These are phyloP conservation scores for Stylophora pistillata DNA, from an alignment of 64 coral and sea anemone genomes.

Conservation along the genomic window DNA sequence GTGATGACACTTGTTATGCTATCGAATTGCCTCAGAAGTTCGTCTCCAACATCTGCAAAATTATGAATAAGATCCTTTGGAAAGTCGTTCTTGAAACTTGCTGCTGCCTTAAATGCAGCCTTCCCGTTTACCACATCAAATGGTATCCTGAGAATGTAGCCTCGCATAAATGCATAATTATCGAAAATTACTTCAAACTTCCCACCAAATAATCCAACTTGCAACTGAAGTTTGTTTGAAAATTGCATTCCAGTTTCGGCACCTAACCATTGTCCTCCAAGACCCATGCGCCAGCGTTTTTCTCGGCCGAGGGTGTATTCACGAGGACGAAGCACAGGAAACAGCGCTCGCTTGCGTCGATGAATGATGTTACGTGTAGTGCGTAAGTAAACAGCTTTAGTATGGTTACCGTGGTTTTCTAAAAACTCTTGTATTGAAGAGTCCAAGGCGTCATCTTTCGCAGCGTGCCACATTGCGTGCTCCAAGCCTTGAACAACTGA, in stretches of 20 bases:
- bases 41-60: conserved; percentile 80
- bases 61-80: conserved; percentile 94
- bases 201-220: conserved; percentile 88
- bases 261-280: conserved; percentile 82
- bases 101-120: conserved; percentile 93
- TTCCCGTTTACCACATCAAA: conserved; percentile 89
- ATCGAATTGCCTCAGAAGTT: conserved; percentile 69
- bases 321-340: conserved; percentile 78
- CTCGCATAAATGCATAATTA: conserved; percentile 72
- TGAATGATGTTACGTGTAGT: conserved; percentile 52
- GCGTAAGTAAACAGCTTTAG: conserved; percentile 62
- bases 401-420: conserved; percentile 89
- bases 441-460: conserved; percentile 69
- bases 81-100: conserved; percentile 96
- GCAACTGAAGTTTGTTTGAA: conserved; percentile 76
- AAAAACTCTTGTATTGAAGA: conserved; percentile 69
- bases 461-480: conserved; percentile 80
- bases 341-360: conserved; percentile 84
- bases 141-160: conserved; percentile 69
- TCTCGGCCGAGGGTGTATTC: conserved; percentile 73
- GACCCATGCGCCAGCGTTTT: conserved; percentile 68
- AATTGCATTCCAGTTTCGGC: conserved; percentile 81
- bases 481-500: conserved; percentile 69
- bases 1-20: conserved; percentile 78
- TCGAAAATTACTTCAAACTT: conserved; percentile 93